Evolutionary conservation across 2,113 vertebrate species (phyloP), one percentile per base, ranked within the genome.

Genomic region (Nibea albiflora): DNA sequence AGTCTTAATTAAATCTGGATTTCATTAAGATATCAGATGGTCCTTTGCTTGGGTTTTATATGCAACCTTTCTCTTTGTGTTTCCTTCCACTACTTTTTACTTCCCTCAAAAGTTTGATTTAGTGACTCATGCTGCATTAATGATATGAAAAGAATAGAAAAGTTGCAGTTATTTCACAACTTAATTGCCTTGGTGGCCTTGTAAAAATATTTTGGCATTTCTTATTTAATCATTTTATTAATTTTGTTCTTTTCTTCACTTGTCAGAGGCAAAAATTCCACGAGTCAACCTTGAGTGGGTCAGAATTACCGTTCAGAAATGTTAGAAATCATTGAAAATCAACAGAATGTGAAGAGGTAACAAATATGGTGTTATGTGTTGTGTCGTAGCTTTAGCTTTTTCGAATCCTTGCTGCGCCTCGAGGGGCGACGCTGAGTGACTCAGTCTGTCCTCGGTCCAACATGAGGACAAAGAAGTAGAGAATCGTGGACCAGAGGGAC

Each of bases 21-120:
- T 67, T 71, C 24, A 67, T 85, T 76, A 64, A 70, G 76, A 66
- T 70, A 78, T 89, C 60, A 73, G 64, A 71, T 77, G 53, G 35
- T 47, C 12, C 44, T 67, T 60, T 72, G 46, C 20, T 39, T 66
- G 19, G 17, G 3, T 65, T 78, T 80, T 56, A 53, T 71, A 39
- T 70, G 35, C 42, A 63, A 31, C 46, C 12, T 60, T 70, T 74
- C 26, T 49, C n/a, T 60, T 57, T 79, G 61, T 49, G 83, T 44
- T 57, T 77, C 28, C 71, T 44, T 19, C 19, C 35, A 62, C 46
- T 63, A 7, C 66, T 24, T 73, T 86, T 69, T 66, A n/a, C 10
- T 42, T 47, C 17, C 28, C 39, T 54, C 17, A 65, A 24, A 74
- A 46, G 15, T 79, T 24, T 42, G 47, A 47, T 81, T 75, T 52